Evolutionary conservation across 2,797 vertebrate species (phyloP), one percentile per base, ranked within the genome.

Genomic region (Crypturellus tataupa): DNA sequence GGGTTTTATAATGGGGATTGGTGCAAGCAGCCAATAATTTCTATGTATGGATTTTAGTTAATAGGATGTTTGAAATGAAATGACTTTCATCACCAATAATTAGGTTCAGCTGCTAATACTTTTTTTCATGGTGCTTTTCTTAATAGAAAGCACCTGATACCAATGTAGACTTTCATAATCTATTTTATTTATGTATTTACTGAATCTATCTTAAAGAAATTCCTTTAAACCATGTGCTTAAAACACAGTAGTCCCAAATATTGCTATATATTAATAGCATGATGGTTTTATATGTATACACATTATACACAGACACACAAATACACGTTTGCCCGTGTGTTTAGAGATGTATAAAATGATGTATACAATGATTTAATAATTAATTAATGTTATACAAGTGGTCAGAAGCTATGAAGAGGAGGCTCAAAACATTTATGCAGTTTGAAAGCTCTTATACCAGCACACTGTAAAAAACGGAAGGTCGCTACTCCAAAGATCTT

Each of bases 11-110:
- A 96, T 70, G 75, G 91, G 31, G 58, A 97, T 95, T 95, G 92
- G 79, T 96, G 71, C 65, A 90, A 92, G 80, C 91, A 93, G 94
- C 87, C 95, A 96, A 68, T 97, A 92, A 92, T 97, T 93, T 96
- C 93, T 90, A 46, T 80, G 73, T 93, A 94, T 96, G 95, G 96
- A 94, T 97, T 97, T 97, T 93, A 96, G 93, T 97, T 95, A 97
- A 97, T 93, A 97, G 95, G 94, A 97, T 97, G 88, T 96, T 96
- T 96, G 84, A 85, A 88, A 95, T 96, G 81, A 96, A 91, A 55
- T 97, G 4, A 96, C 72, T 97, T 97, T 95, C 69, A 82, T 77
- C 69, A 90, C 79, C 64, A 80, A 81, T 88, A 94, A 95, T 80
- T 95, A 94, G 93, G 94, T 86, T 96, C 80, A 85, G 68, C 78